Base-by-base conservation (phyloP, 1,140 invertebrate genomes). In the Macrostomum lignano region DNA sequence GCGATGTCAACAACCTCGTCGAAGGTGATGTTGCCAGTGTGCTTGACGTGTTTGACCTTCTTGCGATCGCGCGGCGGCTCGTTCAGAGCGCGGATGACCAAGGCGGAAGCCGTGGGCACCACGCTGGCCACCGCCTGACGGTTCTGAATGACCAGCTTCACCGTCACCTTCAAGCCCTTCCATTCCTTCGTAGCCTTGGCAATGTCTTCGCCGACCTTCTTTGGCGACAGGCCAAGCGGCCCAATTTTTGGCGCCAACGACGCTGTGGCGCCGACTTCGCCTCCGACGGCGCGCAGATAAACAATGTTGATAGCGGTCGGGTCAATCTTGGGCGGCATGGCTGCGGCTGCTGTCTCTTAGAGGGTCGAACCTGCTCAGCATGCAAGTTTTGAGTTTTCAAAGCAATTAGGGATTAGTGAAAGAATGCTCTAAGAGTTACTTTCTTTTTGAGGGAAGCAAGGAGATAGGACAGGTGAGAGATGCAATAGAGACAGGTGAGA, bases 131-230 rank as follows among this genome's bases (percentile, higher is more conserved):
- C 72, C 10, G 91, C 91, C 50, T 93, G 78, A 57, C 91, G 69
- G 61, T 98, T 98, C 59, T 96, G 88, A 49, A 98, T 94, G n/a
- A n/a, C n/a, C 9, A 33, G 19, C 11, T 33, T 33, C 1, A 94
- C 84, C 5, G 88, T 98, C 42, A 98, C 88, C 63, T 94, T 94
- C 26, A 98, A 60, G 44, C 88, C 91, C 54, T 96, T 96, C 88
- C 88, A 98, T 47, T 96, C 88, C 32, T 71, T 67, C 9, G 88
- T 96, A 1, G 82, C 79, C 59, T 98, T 98, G 35, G 86, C 82
- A 51, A 98, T 98, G 58, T 98, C 91, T 66, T 98, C 91, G 67
- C 88, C 91, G 49, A 98, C 73, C 68, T 98, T 98, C 63, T 98
- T 98, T 20, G 91, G 91, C 25, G 86, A 86, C 65, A 96, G 64